Evolutionary conservation across 2,888 invertebrate species (phyloP).

Genomic region (Oscheius sp.): DNA sequence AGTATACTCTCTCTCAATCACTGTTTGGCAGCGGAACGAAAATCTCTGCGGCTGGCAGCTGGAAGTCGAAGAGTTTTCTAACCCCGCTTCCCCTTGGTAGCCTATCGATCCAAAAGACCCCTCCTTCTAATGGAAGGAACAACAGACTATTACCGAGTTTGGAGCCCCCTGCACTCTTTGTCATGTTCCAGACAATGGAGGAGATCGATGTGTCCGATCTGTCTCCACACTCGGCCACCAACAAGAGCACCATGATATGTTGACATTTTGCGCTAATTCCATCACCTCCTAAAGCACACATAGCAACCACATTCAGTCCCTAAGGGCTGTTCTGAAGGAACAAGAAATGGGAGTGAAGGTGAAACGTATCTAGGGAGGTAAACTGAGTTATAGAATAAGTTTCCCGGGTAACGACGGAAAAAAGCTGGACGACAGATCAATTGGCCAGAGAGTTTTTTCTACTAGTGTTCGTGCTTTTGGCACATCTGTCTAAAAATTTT

Average conservation of each 20-base stretch:
- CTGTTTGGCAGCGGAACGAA: neutral
- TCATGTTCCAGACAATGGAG: neutral
- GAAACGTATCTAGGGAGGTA: neutral
- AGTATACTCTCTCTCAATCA: neutral
- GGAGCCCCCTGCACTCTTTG: neutral
- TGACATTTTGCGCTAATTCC: slow-evolving; percentile 36
- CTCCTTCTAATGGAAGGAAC: neutral
- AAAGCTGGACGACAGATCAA: neutral
- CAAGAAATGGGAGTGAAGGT: neutral
- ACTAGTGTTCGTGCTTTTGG: no score
- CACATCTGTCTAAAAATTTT: no score
- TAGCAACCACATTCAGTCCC: neutral
- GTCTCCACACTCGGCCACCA: slow-evolving; percentile 2
- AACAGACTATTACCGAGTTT: slow-evolving; percentile 1
- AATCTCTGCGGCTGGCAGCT: neutral
- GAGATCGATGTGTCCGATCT: slow-evolving; percentile 31
- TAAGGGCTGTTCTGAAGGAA: neutral
- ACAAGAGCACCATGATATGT: slow-evolving; percentile 26
- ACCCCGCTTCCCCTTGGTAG: slow-evolving; percentile 4
- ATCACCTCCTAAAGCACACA: slow-evolving; percentile 32
- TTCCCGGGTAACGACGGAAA: neutral
- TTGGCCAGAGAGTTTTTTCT: no score
- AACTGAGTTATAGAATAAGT: neutral
- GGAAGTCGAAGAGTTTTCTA: neutral
- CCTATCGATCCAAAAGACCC: slow-evolving; percentile 13